phyloP scores from a whole-genome alignment of 2,113 vertebrate genomes.

The Ranitomeya imitator region DNA sequence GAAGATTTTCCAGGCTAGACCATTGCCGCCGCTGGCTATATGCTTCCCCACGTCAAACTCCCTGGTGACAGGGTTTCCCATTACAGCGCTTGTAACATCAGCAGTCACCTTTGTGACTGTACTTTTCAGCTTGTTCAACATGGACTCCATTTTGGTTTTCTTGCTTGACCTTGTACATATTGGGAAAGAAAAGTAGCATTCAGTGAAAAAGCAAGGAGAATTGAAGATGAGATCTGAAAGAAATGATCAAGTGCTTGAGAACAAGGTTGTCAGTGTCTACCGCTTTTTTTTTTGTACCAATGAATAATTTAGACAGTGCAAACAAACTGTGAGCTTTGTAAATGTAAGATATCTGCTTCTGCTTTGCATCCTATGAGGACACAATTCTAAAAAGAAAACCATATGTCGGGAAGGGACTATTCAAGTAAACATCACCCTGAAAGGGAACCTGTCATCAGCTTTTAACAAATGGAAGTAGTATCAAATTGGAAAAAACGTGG shows the following conservation, averaged over 20 bases:
- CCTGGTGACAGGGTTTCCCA: constrained; percentile 97
- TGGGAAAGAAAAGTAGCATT: not conserved
- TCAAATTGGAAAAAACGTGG: no score
- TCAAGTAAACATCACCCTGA: no score
- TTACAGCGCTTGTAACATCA: constrained; percentile 95
- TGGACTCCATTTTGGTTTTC: constrained; percentile 89
- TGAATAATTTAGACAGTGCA: not conserved
- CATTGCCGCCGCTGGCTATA: constrained; percentile 92
- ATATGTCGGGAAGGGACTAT: no score
- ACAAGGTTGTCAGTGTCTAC: not conserved
- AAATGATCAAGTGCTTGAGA: not conserved
- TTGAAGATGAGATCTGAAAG: not conserved
- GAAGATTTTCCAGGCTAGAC: constrained; percentile 96
- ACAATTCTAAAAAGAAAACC: no score
- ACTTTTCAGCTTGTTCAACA: constrained; percentile 97
- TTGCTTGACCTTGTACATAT: not conserved
- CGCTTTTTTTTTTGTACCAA: not conserved
- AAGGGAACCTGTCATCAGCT: no score
- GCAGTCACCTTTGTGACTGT: constrained; percentile 98
- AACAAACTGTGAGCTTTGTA: not conserved
- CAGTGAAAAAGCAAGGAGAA: not conserved
- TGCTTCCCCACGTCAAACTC: constrained; percentile 97
- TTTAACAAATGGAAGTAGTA: no score
- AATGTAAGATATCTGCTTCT: not conserved
- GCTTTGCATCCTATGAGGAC: no score